Evolutionary conservation across 2,113 vertebrate genomes (phyloP).

Genomic region (Origma solitaria): DNA sequence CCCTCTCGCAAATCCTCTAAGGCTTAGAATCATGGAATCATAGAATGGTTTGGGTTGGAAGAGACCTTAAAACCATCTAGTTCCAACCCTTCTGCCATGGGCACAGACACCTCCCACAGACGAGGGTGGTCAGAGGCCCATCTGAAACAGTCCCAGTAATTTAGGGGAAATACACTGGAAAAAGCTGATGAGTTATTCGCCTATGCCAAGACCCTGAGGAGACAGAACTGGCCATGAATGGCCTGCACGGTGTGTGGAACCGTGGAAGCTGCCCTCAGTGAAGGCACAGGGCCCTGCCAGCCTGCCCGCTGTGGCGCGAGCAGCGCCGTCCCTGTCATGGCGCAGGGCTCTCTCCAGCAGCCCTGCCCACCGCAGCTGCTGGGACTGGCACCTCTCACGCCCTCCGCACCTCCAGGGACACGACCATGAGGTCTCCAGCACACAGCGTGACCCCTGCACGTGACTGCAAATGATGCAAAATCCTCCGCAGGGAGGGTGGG

Average conservation of each 20-base stretch:
- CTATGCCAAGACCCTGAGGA: not conserved
- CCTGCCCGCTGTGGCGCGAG: fast-evolving
- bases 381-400: fast-evolving
- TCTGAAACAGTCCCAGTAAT: not conserved
- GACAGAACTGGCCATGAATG: not conserved
- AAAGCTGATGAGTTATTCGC: not conserved
- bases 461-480: fast-evolving
- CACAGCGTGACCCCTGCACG: fast-evolving
- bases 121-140: not conserved
- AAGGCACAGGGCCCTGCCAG: fast-evolving
- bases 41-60: not conserved
- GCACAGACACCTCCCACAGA: not conserved
- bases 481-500: not conserved
- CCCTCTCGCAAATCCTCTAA: not conserved
- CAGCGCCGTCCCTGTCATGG: fast-evolving
- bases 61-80: not conserved
- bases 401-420: not conserved
- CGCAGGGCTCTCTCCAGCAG: fast-evolving
- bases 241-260: not conserved
- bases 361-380: fast-evolving
- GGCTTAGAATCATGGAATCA: not conserved
- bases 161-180: not conserved
- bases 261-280: fast-evolving
- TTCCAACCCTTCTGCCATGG: not conserved
- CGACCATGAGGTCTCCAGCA: fast-evolving